Base-by-base conservation (phyloP, 2,888 invertebrate genomes). In the Netelia fuscicornis region DNA sequence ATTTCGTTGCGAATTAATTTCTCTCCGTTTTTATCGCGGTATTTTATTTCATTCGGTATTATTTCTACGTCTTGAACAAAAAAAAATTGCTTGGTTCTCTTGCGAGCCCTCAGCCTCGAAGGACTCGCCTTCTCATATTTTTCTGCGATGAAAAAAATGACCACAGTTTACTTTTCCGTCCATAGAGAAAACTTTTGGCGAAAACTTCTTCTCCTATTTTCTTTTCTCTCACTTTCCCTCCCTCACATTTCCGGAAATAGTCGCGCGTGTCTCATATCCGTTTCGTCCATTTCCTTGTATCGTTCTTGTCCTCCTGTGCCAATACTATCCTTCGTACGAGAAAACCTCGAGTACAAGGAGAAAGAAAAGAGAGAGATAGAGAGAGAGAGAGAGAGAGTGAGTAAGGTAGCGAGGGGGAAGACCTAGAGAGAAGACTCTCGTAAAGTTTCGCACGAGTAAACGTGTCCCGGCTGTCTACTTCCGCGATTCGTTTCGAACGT, bases 401-500 rank as follows among this genome's bases (percentile, higher is more conserved):
- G 11, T 8, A 8, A 60, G 11, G 10, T 0, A 48, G 48, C 2
- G 8, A 48, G 48, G 9, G 1, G 48, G 13, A 68, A 64, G 65
- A 76, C n/a, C 48, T 20, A 44, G 60, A 30, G 68, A 68, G 48
- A 48, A 44, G 71, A 54, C 44, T 23, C 54, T 72, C 82, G 77
- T 82, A 77, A 77, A 82, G 75, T 82, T 77, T 82, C 71, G 44
- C 48, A 25, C 56, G 30, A 58, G 74, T 42, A 60, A 68, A 81
- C 52, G n/a, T 52, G 42, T 20, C 48, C 44, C 62, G 52, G 30
- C 17, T 25, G 60, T 72, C 71, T 71, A 44, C 60, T 56, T 72
- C 62, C 71, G 37, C 52, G 58, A 80, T 76, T 76, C 75, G 60
- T 76, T 76, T 70, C 42, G 62, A 68, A 70, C 75, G 67, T 74